Conservation (phyloP, 2,113 vertebrate genomes). For the Cyanoramphus novaezelandiae region DNA sequence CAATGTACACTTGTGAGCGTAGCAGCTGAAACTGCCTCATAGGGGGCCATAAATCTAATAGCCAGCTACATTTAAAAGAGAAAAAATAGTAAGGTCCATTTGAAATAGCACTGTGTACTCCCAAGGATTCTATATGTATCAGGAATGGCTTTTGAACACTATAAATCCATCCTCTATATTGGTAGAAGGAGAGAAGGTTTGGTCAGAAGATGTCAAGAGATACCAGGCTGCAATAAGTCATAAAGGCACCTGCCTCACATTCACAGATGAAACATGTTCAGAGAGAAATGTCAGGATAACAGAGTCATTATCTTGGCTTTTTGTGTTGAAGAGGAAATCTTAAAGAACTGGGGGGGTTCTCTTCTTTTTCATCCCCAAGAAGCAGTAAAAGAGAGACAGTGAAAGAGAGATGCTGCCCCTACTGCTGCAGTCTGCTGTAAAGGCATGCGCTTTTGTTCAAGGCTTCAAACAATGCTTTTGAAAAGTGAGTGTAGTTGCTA, state of each 20-base stretch:
- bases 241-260: not conserved
- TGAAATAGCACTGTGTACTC: not conserved
- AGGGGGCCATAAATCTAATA: not conserved
- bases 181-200: not conserved
- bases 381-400: not conserved
- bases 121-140: not conserved
- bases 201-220: not conserved
- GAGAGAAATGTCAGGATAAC: not conserved
- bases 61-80: not conserved
- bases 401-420: not conserved
- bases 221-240: not conserved
- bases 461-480: not conserved
- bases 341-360: not conserved
- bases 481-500: not conserved
- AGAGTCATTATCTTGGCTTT: not conserved
- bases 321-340: not conserved
- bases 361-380: not conserved
- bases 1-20: not conserved
- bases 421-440: not conserved
- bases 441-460: accelerated
- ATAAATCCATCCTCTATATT: not conserved
- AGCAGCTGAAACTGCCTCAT: not conserved
- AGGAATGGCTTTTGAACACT: not conserved
- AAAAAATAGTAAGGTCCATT: not conserved
- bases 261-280: not conserved